Percentiles rank a stretch among this genome's conserved stretches.
These are phyloP conservation scores for Diarsia mendica DNA, from an alignment of 2,888 invertebrate genomes.

Conservation along the genomic window DNA sequence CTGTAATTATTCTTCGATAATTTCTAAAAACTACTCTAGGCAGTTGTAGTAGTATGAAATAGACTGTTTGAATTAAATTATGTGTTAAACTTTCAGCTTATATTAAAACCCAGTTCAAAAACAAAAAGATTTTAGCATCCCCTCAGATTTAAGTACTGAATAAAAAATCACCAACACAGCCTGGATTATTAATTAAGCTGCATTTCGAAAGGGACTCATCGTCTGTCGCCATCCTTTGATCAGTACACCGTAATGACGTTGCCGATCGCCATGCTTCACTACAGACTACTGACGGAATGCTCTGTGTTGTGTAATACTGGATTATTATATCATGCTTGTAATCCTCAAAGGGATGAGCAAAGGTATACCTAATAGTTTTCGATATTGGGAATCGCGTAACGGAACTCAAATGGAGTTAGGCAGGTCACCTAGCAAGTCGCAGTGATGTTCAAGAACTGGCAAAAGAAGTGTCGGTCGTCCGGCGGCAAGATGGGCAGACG, in stretches of 20 bases:
- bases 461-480: too few relatives aligned
- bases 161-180: background rate
- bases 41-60: too few relatives aligned
- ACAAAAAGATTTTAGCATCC: background rate
- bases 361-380: too few relatives aligned
- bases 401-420: too few relatives aligned
- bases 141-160: background rate
- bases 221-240: constrained; percentile 44
- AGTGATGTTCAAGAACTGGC: too few relatives aligned
- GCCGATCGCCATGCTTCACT: constrained; percentile 14
- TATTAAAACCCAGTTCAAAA: background rate
- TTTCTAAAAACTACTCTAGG: too few relatives aligned
- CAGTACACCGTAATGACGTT: constrained; percentile 27
- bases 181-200: constrained; percentile 52
- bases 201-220: constrained; percentile 36
- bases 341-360: too few relatives aligned
- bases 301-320: background rate
- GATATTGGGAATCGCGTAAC: too few relatives aligned
- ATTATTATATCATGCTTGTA: background rate
- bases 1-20: too few relatives aligned
- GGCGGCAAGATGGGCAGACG: too few relatives aligned
- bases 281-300: background rate
- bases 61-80: too few relatives aligned
- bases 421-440: too few relatives aligned
- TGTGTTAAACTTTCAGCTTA: background rate